A percentile compares a stretch with the other conserved stretches of the same genome.
Evolutionary conservation across 2,797 vertebrate species (phyloP).

Genomic region (Nothura maculosa): DNA sequence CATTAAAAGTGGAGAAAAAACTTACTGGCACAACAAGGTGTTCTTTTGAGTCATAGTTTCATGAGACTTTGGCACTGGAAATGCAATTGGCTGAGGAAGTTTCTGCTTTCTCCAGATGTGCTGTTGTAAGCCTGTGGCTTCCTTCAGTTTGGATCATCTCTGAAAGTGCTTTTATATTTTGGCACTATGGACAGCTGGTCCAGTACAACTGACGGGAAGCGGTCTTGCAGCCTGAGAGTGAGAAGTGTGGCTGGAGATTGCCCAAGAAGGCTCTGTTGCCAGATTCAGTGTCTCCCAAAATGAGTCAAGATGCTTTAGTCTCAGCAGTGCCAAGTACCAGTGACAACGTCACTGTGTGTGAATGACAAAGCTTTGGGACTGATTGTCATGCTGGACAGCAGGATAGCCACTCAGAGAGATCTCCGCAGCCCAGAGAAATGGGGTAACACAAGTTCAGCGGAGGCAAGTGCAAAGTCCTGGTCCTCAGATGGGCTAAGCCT

Average conservation of each 20-base stretch:
- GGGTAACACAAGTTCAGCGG: background rate
- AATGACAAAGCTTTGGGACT: background rate
- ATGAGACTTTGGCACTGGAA: fast-evolving
- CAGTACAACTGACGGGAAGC: background rate
- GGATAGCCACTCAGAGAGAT: background rate
- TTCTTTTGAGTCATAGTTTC: background rate
- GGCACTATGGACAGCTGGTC: background rate
- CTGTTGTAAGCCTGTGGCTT: background rate
- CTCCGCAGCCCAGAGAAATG: background rate
- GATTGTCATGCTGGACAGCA: background rate
- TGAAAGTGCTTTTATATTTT: background rate
- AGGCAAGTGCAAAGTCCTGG: background rate
- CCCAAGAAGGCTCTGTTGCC: background rate
- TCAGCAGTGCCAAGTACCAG: background rate
- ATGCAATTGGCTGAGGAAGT: fast-evolving
- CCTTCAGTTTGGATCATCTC: background rate
- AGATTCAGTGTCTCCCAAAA: background rate
- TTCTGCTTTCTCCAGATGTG: background rate
- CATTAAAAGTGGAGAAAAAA: background rate
- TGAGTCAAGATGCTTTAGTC: background rate
- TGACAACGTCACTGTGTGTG: background rate
- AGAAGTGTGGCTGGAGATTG: background rate
- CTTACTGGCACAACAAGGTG: background rate
- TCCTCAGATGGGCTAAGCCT: background rate
- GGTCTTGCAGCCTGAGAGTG: background rate